A percentile compares a stretch with the other conserved stretches of the same genome.
Evolutionary conservation across 2,797 vertebrate genomes (phyloP).

Genomic region (Myiothlypis chrysogaster): DNA sequence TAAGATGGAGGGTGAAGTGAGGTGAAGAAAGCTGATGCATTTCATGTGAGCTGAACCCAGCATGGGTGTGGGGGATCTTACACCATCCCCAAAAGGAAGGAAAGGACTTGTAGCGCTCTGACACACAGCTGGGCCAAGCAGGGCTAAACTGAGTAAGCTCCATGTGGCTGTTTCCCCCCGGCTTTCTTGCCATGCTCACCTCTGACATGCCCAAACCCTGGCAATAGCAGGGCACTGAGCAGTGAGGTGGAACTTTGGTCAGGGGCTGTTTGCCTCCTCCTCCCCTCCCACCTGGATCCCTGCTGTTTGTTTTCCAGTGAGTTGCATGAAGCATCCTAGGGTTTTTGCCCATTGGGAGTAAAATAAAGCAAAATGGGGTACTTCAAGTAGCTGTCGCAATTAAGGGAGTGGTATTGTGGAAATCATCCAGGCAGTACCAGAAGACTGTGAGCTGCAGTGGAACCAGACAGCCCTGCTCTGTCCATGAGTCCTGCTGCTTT

Average conservation of each 20-base stretch:
- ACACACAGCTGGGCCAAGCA: neutral
- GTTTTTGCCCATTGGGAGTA: neutral
- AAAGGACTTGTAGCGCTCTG: neutral
- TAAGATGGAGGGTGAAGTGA: neutral
- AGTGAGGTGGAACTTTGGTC: fast-evolving
- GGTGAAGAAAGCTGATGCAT: neutral
- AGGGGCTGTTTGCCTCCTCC: fast-evolving
- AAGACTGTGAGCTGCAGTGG: neutral
- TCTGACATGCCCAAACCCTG: neutral
- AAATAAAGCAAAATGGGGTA: neutral
- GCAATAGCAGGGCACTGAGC: neutral
- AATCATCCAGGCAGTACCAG: neutral
- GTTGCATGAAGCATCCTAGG: neutral
- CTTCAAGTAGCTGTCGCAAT: neutral
- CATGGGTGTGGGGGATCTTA: fast-evolving
- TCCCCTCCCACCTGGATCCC: neutral
- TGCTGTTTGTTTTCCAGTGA: neutral
- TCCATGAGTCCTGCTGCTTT: neutral
- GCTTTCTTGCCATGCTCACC: neutral
- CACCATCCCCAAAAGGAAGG: neutral
- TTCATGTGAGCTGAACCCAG: neutral
- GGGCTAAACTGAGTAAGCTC: neutral
- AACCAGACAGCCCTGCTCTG: neutral
- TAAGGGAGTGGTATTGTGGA: neutral
- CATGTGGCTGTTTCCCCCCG: fast-evolving